A percentile compares a stretch with the other conserved stretches of the same genome.
phyloP scores from a whole-genome alignment of 2,113 vertebrate species.

The Menura novaehollandiae region DNA sequence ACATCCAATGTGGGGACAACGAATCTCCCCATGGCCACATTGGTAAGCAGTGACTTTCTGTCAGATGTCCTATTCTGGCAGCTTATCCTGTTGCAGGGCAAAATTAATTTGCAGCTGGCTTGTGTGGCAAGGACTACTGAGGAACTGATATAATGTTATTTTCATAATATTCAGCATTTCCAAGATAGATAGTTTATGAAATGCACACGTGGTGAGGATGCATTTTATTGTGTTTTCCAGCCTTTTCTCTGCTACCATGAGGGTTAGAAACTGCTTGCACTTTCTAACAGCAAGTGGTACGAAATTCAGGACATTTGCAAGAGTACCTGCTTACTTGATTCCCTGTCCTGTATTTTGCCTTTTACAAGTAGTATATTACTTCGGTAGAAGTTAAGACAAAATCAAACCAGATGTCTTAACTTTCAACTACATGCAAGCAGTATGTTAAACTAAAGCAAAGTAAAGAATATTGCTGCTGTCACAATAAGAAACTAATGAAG shows the following conservation, averaged over 20 bases:
- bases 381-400: neutral
- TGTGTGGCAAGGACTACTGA: neutral
- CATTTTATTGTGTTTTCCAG: neutral
- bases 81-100: neutral
- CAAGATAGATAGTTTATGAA: neutral
- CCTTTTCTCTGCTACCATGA: neutral
- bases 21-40: accelerated
- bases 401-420: neutral
- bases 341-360: neutral
- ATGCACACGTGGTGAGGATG: neutral
- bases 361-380: neutral
- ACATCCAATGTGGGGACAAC: accelerated
- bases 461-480: neutral
- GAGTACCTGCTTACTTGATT: neutral
- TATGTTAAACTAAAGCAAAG: neutral
- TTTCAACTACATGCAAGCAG: neutral
- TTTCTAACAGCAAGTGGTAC: neutral
- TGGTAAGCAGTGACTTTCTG: neutral
- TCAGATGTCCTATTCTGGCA: neutral
- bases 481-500: neutral
- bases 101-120: neutral
- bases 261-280: neutral
- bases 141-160: neutral
- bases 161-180: neutral
- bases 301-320: neutral